Conservation (phyloP, 2,797 vertebrate species). For the Sebastes jordani region DNA sequence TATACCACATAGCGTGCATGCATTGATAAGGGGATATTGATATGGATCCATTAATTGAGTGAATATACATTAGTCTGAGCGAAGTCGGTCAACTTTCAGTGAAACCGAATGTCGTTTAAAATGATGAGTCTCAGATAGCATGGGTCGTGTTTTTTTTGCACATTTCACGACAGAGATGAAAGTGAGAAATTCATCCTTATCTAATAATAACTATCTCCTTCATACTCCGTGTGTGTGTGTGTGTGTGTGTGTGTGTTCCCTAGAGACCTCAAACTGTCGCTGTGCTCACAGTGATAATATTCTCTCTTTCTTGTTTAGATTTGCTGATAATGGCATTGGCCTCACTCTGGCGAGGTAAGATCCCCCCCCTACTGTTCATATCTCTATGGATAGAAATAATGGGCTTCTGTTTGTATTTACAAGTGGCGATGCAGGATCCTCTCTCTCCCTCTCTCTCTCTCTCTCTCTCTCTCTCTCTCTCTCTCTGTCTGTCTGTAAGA, state of each 20-base stretch:
- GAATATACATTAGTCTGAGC: not conserved
- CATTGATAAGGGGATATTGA: not conserved
- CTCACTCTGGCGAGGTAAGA: slow-evolving; percentile 94
- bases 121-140: not conserved
- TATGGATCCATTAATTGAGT: not conserved
- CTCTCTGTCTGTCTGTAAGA: slow-evolving; percentile 5
- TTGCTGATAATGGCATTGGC: slow-evolving; percentile 97
- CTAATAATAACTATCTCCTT: not conserved
- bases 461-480: not conserved
- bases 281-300: slow-evolving; percentile 9
- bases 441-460: not conserved
- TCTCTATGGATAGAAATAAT: slow-evolving; percentile 37
- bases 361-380: slow-evolving; percentile 10
- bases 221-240: not conserved
- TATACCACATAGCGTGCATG: not conserved
- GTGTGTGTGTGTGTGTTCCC: not conserved
- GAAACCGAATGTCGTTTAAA: not conserved
- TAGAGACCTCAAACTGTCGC: not conserved
- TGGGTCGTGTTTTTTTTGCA: not conserved
- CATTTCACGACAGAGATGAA: slow-evolving; percentile 13
- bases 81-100: not conserved
- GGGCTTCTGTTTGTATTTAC: slow-evolving; percentile 41
- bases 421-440: not conserved
- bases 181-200: not conserved
- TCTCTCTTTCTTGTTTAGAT: slow-evolving; percentile 78